A percentile compares a stretch with the other conserved stretches of the same genome.
These are phyloP conservation scores for Ophion ventricosus DNA, from an alignment of 2,888 invertebrate genomes.

Conservation along the genomic window DNA sequence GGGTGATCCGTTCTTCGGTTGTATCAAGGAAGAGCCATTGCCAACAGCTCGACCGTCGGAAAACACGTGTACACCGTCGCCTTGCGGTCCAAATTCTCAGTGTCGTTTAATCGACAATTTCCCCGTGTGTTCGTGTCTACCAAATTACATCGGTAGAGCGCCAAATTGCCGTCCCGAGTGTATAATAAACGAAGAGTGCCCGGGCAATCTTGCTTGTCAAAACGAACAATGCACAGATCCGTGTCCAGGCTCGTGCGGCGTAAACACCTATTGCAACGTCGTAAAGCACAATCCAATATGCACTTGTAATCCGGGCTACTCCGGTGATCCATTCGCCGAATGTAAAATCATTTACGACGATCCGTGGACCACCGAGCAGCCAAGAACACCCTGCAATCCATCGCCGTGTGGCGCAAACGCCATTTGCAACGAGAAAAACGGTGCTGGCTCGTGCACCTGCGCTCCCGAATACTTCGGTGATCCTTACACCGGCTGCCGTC, in stretches of 20 bases:
- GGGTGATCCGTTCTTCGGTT: constrained; percentile 93
- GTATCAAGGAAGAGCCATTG: constrained; percentile 86
- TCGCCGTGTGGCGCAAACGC: constrained; percentile 95
- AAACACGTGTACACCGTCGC: constrained; percentile 92
- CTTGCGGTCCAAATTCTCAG: constrained; percentile 93
- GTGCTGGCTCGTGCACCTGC: constrained; percentile 93
- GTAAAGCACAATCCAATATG: constrained; percentile 94
- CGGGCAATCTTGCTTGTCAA: constrained; percentile 92
- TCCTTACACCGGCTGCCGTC: constrained; percentile 93
- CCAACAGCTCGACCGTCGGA: constrained; percentile 83
- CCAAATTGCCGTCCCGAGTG: constrained; percentile 95
- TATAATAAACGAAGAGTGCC: constrained; percentile 92
- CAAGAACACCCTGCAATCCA: constrained; percentile 91
- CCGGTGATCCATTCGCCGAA: constrained; percentile 93
- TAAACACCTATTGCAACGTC: constrained; percentile 90
- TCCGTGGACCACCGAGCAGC: constrained; percentile 86
- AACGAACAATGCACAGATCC: constrained; percentile 93
- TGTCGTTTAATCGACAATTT: constrained; percentile 91
- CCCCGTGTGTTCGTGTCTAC: constrained; percentile 91
- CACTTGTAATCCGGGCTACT: constrained; percentile 91
- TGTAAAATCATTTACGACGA: constrained; percentile 85
- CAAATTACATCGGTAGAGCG: constrained; percentile 91
- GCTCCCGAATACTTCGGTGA: constrained; percentile 93
- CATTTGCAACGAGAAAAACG: constrained; percentile 91
- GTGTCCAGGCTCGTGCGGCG: constrained; percentile 93